Evolutionary conservation across 2,888 invertebrate species (phyloP).

Genomic region (Mylabris sibirica): DNA sequence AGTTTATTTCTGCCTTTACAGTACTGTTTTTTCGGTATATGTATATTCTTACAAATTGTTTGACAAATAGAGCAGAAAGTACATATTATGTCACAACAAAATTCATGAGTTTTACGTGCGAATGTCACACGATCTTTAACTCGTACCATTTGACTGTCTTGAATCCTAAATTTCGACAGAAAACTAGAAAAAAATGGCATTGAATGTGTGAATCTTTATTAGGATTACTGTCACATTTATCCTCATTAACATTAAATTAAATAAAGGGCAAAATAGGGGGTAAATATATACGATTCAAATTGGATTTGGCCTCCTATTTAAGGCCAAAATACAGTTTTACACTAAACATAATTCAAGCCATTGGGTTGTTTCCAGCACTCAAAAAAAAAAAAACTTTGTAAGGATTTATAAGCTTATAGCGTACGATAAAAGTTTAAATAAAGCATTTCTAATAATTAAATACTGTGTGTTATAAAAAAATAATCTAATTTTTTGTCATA

Average conservation of each 20-base stretch:
- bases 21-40: conserved; percentile 15
- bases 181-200: neutral
- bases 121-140: conserved; percentile 28
- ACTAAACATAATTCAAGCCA: neutral
- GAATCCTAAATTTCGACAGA: conserved; percentile 10
- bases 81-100: conserved; percentile 37
- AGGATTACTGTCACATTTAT: no score
- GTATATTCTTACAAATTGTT: conserved; percentile 39
- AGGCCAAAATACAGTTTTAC: neutral
- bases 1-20: conserved; percentile 23
- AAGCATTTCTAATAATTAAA: neutral
- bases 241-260: no score
- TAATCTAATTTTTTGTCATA: neutral
- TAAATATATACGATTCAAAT: no score
- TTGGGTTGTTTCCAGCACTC: neutral
- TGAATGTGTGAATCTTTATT: neutral
- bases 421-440: neutral
- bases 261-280: no score
- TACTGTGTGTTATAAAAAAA: neutral
- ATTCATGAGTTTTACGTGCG: conserved; percentile 34
- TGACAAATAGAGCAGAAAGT: conserved; percentile 39
- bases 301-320: neutral
- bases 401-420: conserved; percentile 1
- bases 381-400: neutral
- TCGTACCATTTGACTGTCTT: conserved; percentile 18